phyloP scores from a whole-genome alignment of 2,113 vertebrate genomes.

The Helogale parvula region DNA sequence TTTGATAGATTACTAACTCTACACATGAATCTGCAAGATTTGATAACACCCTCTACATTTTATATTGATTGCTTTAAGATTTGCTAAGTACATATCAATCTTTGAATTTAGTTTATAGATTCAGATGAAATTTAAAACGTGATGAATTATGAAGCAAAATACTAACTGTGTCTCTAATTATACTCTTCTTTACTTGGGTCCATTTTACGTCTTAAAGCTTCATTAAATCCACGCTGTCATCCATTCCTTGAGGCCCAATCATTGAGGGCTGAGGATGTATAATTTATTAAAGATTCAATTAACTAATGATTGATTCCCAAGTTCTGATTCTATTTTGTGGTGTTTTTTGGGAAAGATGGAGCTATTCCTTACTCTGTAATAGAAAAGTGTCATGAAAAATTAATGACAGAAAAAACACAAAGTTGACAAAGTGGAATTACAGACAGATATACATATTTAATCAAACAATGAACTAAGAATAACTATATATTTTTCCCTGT shows the following conservation, averaged over 20 bases:
- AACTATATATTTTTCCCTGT: neutral
- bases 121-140: constrained; percentile 26
- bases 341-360: neutral
- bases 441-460: neutral
- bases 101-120: neutral
- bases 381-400: neutral
- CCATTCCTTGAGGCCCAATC: neutral
- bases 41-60: neutral
- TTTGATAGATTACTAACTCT: neutral
- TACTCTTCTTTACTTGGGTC: neutral
- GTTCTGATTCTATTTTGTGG: neutral
- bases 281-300: neutral
- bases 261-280: neutral
- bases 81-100: neutral
- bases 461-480: neutral
- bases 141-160: neutral
- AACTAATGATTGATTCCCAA: neutral
- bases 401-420: neutral
- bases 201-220: constrained; percentile 9
- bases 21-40: neutral
- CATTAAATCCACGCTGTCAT: neutral
- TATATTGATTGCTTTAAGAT: neutral
- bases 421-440: neutral
- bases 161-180: neutral
- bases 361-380: neutral